Evolutionary conservation across 2,888 invertebrate species (phyloP).

Genomic region (Ophion costatus): DNA sequence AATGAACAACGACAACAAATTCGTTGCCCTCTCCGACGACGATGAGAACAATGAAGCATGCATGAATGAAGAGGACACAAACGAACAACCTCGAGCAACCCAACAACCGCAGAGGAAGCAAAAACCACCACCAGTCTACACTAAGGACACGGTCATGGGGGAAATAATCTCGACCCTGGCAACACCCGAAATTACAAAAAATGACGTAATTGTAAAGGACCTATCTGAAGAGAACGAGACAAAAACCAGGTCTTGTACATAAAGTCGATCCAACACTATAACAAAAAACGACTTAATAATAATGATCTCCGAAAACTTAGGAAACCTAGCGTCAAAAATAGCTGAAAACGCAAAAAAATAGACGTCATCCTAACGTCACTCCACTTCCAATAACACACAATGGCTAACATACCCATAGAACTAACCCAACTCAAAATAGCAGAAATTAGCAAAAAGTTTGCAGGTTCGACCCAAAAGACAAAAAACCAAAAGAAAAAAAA

Average conservation of each 20-base stretch:
- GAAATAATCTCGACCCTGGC: background rate
- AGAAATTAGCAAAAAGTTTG: no score
- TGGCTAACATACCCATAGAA: background rate
- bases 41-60: background rate
- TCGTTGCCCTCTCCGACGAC: background rate
- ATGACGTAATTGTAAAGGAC: background rate
- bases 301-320: background rate
- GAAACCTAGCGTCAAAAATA: background rate
- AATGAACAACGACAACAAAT: background rate
- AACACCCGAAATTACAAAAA: background rate
- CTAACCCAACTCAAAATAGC: background rate
- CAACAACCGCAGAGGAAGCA: background rate
- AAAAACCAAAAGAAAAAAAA: no score
- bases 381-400: background rate
- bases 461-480: no score
- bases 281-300: background rate
- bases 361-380: background rate
- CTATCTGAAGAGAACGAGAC: background rate
- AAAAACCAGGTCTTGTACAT: background rate
- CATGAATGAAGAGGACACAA: background rate
- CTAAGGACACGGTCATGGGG: background rate
- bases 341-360: conserved; percentile 8
- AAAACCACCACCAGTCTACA: conserved; percentile 4
- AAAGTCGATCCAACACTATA: background rate
- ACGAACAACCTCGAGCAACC: no score